Evolutionary conservation across 30 jellyfish, hydroid and myxozoan species (phyloP).

Genomic region (Mastigias papua): DNA sequence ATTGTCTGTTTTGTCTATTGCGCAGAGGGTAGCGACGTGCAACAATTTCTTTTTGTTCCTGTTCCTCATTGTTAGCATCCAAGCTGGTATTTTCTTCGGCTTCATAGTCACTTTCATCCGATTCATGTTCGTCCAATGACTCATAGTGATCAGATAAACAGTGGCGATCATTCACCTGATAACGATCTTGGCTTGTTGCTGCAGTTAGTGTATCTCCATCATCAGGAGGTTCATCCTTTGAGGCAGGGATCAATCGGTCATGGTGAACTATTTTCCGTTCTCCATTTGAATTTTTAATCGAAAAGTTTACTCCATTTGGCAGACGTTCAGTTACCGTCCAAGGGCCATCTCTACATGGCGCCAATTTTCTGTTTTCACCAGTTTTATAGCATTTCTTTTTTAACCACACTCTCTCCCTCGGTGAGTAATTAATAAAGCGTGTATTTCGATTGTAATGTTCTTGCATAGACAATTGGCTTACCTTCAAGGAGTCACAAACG

Average conservation of each 20-base stretch:
- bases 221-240: background rate
- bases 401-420: conserved; percentile 59
- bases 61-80: background rate
- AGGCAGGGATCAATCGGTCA: conserved; percentile 27
- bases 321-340: conserved; percentile 22
- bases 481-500: conserved; percentile 35
- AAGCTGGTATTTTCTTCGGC: conserved; percentile 19
- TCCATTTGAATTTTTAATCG: conserved; percentile 1
- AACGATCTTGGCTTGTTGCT: background rate
- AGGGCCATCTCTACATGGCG: conserved; percentile 42
- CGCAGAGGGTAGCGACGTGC: conserved; percentile 14
- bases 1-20: conserved; percentile 17
- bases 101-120: conserved; percentile 21
- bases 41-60: background rate
- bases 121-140: background rate
- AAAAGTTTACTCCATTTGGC: conserved; percentile 45
- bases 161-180: background rate
- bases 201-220: background rate
- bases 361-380: conserved; percentile 31
- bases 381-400: conserved; percentile 31
- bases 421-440: conserved; percentile 23
- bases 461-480: conserved; percentile 53
- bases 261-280: conserved; percentile 38
- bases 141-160: background rate
- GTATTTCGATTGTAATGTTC: conserved; percentile 59